Evolutionary conservation across 1,140 invertebrate species (phyloP).

Genomic region (Procambarus virginalis): DNA sequence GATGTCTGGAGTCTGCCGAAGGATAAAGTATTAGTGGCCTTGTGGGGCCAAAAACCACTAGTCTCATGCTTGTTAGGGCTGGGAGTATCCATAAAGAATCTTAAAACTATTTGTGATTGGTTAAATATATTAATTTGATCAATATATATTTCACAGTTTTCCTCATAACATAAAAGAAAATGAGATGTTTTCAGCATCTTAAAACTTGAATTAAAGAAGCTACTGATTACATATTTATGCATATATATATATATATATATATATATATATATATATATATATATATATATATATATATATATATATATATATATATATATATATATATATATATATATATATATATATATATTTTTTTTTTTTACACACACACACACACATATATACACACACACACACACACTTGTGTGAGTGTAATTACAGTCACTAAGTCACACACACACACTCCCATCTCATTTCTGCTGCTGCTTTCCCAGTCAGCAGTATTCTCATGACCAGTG

Average conservation of each 20-base stretch:
- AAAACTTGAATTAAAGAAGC: not conserved
- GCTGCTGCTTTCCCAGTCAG: too few relatives aligned
- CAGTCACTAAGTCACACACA: too few relatives aligned
- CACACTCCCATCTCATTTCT: too few relatives aligned
- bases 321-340: not conserved
- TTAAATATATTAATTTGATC: not conserved
- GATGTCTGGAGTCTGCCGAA: conserved; percentile 52
- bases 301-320: too few relatives aligned
- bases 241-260: too few relatives aligned
- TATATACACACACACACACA: too few relatives aligned
- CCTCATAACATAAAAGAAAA: not conserved
- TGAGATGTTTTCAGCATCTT: too few relatives aligned
- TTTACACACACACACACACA: not conserved
- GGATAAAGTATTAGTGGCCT: conserved; percentile 65
- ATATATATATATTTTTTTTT: not conserved
- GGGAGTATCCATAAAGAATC: conserved; percentile 52
- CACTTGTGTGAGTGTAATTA: too few relatives aligned
- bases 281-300: too few relatives aligned
- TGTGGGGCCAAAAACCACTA: conserved; percentile 68
- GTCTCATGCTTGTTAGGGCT: conserved; percentile 64
- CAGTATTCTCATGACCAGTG: too few relatives aligned
- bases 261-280: too few relatives aligned
- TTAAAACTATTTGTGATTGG: not conserved
- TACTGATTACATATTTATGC: not conserved
- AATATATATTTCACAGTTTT: not conserved